A percentile compares a stretch with the other conserved stretches of the same genome.
Evolutionary conservation across 2,888 invertebrate species (phyloP).

Genomic region (Theretra japonica): DNA sequence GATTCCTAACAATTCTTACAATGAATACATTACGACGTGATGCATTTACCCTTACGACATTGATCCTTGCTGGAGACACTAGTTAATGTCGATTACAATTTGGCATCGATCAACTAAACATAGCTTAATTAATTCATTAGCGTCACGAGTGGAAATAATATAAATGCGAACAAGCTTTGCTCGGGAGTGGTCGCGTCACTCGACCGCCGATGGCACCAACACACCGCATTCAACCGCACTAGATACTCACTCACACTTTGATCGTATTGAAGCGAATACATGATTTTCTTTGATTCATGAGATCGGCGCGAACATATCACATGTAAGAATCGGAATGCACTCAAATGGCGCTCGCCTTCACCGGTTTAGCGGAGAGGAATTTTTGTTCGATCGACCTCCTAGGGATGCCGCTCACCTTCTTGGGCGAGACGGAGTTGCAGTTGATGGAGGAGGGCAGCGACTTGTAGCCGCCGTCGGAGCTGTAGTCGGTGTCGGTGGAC

Average conservation of each 20-base stretch:
- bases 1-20: not conserved
- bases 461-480: slow-evolving; percentile 82
- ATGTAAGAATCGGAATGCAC: slow-evolving; percentile 44
- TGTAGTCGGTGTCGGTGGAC: slow-evolving; percentile 81
- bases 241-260: slow-evolving; percentile 8
- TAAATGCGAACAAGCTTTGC: slow-evolving; percentile 76
- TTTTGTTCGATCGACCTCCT: slow-evolving; percentile 78
- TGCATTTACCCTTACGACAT: not conserved
- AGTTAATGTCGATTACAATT: slow-evolving; percentile 65
- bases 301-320: slow-evolving; percentile 45
- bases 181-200: slow-evolving; percentile 43
- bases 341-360: slow-evolving; percentile 78
- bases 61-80: slow-evolving; percentile 37
- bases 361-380: slow-evolving; percentile 74
- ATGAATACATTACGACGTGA: not conserved
- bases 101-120: slow-evolving; percentile 79
- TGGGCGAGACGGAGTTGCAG: slow-evolving; percentile 68
- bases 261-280: slow-evolving; percentile 13
- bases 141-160: slow-evolving; percentile 58
- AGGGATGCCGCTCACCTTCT: slow-evolving; percentile 80
- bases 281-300: slow-evolving; percentile 4
- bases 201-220: slow-evolving; percentile 46
- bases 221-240: slow-evolving; percentile 37
- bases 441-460: slow-evolving; percentile 82
- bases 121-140: slow-evolving; percentile 66